Conservation (phyloP, 2,888 invertebrate genomes). For the Monopis laevigella region DNA sequence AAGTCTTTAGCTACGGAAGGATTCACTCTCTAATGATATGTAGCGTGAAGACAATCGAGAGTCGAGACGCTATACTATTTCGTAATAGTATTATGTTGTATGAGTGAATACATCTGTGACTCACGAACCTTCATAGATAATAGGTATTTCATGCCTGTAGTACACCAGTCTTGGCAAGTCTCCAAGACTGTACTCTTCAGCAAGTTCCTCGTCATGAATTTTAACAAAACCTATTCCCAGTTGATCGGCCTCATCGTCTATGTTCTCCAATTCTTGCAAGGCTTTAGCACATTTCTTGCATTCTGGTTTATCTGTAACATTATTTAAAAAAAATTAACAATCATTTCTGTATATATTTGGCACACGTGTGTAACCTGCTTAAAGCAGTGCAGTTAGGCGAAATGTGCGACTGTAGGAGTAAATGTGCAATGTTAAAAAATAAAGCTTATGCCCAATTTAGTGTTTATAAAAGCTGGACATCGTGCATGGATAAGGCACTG, state of each 20-base stretch:
- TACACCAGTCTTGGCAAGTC: slow-evolving; percentile 89
- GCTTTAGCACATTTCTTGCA: slow-evolving; percentile 93
- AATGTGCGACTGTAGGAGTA: slow-evolving; percentile 7
- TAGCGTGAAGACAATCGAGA: slow-evolving; percentile 6
- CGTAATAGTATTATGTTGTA: slow-evolving; percentile 25
- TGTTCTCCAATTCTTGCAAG: slow-evolving; percentile 90
- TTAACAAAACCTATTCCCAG: slow-evolving; percentile 94
- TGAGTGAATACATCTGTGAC: slow-evolving; percentile 29
- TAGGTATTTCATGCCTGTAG: slow-evolving; percentile 93
- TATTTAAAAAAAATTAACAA: too few species aligned
- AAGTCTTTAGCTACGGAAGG: slow-evolving; percentile 1
- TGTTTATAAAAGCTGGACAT: slow-evolving; percentile 1
- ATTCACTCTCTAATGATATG: slow-evolving; percentile 5
- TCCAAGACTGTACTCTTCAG: slow-evolving; percentile 93
- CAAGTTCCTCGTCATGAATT: slow-evolving; percentile 89
- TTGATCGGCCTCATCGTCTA: slow-evolving; percentile 94
- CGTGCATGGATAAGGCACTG: slow-evolving; percentile 8
- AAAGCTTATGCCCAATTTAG: slow-evolving; percentile 4
- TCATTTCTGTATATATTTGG: slow-evolving; percentile 12
- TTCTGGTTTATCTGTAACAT: slow-evolving; percentile 84
- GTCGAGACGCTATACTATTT: slow-evolving; percentile 27
- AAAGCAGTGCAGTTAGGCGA: slow-evolving; percentile 8
- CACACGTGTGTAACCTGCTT: neutral
- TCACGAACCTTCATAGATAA: slow-evolving; percentile 88
- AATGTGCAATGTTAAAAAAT: slow-evolving; percentile 4